Evolutionary conservation across 2,888 invertebrate species (phyloP).

Genomic region (Epinotia brunnichana): DNA sequence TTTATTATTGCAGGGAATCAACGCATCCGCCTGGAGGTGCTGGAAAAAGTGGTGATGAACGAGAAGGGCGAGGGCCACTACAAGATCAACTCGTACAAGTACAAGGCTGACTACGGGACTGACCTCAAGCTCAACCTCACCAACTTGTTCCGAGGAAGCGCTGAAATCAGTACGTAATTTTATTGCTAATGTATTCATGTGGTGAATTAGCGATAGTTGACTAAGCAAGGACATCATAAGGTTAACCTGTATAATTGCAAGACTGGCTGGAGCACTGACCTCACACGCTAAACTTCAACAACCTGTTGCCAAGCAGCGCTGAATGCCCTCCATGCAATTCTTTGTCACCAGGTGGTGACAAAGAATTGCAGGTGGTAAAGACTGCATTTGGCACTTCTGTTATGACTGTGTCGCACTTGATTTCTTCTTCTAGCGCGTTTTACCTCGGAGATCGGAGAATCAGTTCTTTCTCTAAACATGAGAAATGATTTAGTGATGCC

Average conservation of each 20-base stretch:
- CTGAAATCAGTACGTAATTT: conserved; percentile 76
- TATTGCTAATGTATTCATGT: background rate
- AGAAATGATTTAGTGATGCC: background rate
- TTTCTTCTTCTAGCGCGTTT: background rate
- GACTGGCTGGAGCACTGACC: background rate
- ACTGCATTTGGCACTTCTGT: too few relatives aligned
- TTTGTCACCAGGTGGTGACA: too few relatives aligned
- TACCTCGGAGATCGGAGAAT: background rate
- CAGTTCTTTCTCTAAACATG: background rate
- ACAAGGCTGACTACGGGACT: conserved; percentile 78
- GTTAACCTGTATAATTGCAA: background rate
- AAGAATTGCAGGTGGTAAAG: too few relatives aligned
- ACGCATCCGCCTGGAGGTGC: conserved; percentile 71
- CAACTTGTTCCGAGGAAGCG: conserved; percentile 76
- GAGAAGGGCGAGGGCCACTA: conserved; percentile 74
- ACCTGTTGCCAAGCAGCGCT: background rate
- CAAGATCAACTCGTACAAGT: conserved; percentile 80
- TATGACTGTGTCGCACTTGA: background rate
- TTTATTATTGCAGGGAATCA: conserved; percentile 69
- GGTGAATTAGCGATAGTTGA: background rate
- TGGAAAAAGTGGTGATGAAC: conserved; percentile 70
- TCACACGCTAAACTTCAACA: background rate
- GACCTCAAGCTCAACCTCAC: conserved; percentile 76
- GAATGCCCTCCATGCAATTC: background rate
- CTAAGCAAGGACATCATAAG: background rate